Base-by-base conservation (phyloP, 1,140 invertebrate species). In the Drosophila chauvacae region DNA sequence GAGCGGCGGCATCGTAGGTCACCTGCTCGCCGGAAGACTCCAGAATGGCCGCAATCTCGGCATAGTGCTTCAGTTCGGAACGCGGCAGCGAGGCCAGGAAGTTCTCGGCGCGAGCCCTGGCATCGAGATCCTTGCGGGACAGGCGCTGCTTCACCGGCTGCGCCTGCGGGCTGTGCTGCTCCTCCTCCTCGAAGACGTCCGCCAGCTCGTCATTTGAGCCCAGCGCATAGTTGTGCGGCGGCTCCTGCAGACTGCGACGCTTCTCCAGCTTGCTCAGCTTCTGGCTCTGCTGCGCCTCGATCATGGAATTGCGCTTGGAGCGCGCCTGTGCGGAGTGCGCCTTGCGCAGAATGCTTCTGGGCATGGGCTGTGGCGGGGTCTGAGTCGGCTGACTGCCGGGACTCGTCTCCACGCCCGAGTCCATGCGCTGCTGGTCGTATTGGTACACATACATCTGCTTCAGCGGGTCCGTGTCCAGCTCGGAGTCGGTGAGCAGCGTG, bases 281-380 rank as follows among this genome's bases (percentile, higher is more conserved):
- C 53, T 93, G 90, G 45, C 93, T 62, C 61, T 94, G 94, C 75
- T 94, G 94, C 91, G 96, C 95, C 92, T 97, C 96, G 85, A 96
- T 96, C 96, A 97, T 96, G 68, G 96, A 97, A 81, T 96, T 96
- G 39, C 96, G 93, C 92, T 97, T 96, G 33, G 93, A 94, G 23
- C 94, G 93, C 7, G 94, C 80, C 53, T 85, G 84, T 9, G 76
- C 76, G 1, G 86, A 90, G 23, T 84, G 78, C 3, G 91, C 77
- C 51, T 92, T 92, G 93, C 81, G 92, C 74, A 82, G 51, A 23
- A 90, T 91, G 48, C 86, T 93, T 77, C 91, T 91, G 72, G 93
- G 90, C 80, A 93, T 93, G 50, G 93, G 93, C 95, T 95, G 95
- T 93, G 59, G 95, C 10, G 91, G 61, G 7, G 66, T 66, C 47